A percentile compares a stretch with the other conserved stretches of the same genome.
Conservation (phyloP, 2,113 vertebrate species). For the Mellivora capensis region DNA sequence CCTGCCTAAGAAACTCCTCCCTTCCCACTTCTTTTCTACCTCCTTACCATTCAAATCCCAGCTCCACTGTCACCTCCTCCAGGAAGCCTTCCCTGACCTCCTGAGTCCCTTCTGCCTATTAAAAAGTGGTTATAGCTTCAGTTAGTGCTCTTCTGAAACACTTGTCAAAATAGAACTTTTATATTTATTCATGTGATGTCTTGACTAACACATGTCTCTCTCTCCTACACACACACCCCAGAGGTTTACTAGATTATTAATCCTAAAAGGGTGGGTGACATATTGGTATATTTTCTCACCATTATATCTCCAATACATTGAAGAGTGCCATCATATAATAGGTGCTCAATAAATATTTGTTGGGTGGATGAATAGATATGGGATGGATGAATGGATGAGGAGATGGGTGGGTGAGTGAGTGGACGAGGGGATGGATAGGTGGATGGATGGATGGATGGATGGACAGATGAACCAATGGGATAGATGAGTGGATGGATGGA, state of each 20-base stretch:
- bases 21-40: background rate
- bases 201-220: background rate
- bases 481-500: rapidly evolving
- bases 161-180: background rate
- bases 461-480: background rate
- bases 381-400: too few relatives aligned
- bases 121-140: background rate
- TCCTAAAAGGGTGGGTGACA: background rate
- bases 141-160: background rate
- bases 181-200: background rate
- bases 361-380: background rate
- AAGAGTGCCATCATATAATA: background rate
- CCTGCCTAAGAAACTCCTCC: background rate
- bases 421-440: too few relatives aligned
- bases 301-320: too few relatives aligned
- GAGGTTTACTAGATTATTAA: background rate
- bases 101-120: background rate
- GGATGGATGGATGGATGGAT: too few relatives aligned
- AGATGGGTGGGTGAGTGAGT: too few relatives aligned
- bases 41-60: background rate
- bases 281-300: background rate
- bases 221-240: too few relatives aligned
- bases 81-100: background rate
- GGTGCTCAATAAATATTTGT: background rate
- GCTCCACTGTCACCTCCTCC: background rate